Conservation (phyloP, 2,113 vertebrate species). For the Pseudonaja textilis region DNA sequence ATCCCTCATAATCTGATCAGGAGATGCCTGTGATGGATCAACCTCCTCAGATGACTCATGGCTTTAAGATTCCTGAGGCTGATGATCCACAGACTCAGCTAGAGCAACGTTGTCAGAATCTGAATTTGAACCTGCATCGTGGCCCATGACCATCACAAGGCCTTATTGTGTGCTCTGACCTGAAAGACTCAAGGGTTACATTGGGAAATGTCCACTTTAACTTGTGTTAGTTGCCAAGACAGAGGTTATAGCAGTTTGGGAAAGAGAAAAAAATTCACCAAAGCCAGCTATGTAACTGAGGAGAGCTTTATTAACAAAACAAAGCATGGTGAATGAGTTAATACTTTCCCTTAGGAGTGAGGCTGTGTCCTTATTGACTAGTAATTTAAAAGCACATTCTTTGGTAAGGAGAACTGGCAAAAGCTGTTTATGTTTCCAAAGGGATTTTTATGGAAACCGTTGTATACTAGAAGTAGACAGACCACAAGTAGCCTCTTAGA, state of each 20-base stretch:
- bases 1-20: not conserved
- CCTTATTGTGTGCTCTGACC: not conserved
- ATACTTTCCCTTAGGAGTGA: conserved; percentile 62
- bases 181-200: not conserved
- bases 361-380: conserved; percentile 55
- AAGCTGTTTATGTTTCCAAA: conserved; percentile 65
- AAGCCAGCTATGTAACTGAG: conserved; percentile 47
- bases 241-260: not conserved
- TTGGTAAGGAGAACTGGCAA: conserved; percentile 67
- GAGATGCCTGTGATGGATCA: not conserved
- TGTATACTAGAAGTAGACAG: conserved; percentile 14
- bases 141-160: not conserved
- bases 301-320: not conserved
- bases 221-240: not conserved
- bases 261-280: not conserved
- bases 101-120: not conserved
- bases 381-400: conserved; percentile 64
- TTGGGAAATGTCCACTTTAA: not conserved
- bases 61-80: not conserved
- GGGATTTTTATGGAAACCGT: conserved; percentile 59
- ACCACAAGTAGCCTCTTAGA: not conserved
- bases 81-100: not conserved
- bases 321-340: not conserved
- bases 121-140: not conserved
- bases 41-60: not conserved